Evolutionary conservation across 1,140 invertebrate species (phyloP).

Genomic region (Megathymus violae): DNA sequence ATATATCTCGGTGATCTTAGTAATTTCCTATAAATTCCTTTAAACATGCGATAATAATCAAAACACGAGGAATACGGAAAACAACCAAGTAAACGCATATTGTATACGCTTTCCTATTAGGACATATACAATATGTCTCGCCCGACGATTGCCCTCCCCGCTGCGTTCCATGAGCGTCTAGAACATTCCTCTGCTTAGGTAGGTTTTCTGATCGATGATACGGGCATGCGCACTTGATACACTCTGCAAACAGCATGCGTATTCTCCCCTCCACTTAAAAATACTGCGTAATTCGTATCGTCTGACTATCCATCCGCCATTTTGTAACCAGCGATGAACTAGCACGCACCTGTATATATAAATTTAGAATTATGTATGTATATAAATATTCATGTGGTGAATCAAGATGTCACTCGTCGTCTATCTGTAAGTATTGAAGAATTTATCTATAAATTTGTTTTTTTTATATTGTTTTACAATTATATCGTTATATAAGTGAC

Average conservation of each 20-base stretch:
- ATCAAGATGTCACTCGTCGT: slow-evolving; percentile 7
- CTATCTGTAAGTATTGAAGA: slow-evolving; percentile 7
- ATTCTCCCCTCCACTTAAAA: too few species aligned
- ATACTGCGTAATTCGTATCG: neutral
- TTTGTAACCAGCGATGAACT: slow-evolving; percentile 18
- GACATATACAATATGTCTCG: too few species aligned
- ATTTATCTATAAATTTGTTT: neutral
- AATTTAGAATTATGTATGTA: slow-evolving; percentile 10
- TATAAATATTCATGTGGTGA: neutral
- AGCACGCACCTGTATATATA: slow-evolving; percentile 14
- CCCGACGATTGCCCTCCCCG: neutral
- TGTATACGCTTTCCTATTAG: too few species aligned
- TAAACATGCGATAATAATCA: too few species aligned
- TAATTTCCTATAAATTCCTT: too few species aligned
- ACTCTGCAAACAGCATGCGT: neutral
- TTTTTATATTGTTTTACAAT: too few species aligned
- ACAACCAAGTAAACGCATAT: too few species aligned
- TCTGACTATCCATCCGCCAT: neutral
- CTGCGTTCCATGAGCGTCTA: too few species aligned
- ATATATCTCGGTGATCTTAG: too few species aligned
- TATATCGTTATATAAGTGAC: too few species aligned
- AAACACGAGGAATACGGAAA: too few species aligned
- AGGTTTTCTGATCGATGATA: neutral
- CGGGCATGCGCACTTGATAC: neutral
- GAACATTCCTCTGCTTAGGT: neutral